Percentiles rank a stretch among this genome's conserved stretches.
Conservation (phyloP, 2,113 vertebrate genomes). For the Dolichallabes microphthalmus region DNA sequence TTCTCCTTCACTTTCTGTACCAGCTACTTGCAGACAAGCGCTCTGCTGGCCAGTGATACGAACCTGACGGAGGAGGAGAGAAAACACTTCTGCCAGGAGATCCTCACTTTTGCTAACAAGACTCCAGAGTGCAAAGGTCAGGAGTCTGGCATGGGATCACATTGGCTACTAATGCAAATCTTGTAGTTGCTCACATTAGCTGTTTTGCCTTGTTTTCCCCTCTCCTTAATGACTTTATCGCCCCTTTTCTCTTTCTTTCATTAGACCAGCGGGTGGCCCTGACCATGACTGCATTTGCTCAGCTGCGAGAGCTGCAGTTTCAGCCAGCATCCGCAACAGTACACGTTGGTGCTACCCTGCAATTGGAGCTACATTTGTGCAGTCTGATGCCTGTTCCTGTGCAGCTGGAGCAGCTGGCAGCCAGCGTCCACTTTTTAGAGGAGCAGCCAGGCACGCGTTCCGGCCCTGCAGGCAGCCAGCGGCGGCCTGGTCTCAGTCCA, state of each 20-base stretch:
- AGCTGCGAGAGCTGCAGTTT: slow-evolving; percentile 83
- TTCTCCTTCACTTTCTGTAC: slow-evolving; percentile 71
- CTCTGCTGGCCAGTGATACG: slow-evolving; percentile 85
- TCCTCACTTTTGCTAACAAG: slow-evolving; percentile 80
- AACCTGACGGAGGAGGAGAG: slow-evolving; percentile 83
- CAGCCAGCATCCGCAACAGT: slow-evolving; percentile 81
- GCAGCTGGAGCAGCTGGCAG: slow-evolving; percentile 79
- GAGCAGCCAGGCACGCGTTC: slow-evolving; percentile 83
- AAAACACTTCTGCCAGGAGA: slow-evolving; percentile 87
- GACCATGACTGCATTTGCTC: slow-evolving; percentile 84
- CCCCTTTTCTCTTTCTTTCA: not conserved
- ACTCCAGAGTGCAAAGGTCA: slow-evolving; percentile 71
- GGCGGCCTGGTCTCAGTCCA: slow-evolving; percentile 55
- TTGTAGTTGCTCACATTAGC: not conserved
- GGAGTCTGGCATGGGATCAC: not conserved
- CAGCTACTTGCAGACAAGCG: slow-evolving; percentile 94
- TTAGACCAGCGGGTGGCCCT: slow-evolving; percentile 78
- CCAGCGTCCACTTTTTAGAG: slow-evolving; percentile 83
- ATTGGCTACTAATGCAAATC: not conserved
- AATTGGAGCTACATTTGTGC: slow-evolving; percentile 80
- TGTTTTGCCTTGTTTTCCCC: not conserved
- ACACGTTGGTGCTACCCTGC: slow-evolving; percentile 83
- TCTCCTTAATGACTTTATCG: not conserved
- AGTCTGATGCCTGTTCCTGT: slow-evolving; percentile 88
- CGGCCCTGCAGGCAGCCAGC: slow-evolving; percentile 78